Evolutionary conservation across 2,113 vertebrate genomes (phyloP).

Genomic region (Lophochroa leadbeateri): DNA sequence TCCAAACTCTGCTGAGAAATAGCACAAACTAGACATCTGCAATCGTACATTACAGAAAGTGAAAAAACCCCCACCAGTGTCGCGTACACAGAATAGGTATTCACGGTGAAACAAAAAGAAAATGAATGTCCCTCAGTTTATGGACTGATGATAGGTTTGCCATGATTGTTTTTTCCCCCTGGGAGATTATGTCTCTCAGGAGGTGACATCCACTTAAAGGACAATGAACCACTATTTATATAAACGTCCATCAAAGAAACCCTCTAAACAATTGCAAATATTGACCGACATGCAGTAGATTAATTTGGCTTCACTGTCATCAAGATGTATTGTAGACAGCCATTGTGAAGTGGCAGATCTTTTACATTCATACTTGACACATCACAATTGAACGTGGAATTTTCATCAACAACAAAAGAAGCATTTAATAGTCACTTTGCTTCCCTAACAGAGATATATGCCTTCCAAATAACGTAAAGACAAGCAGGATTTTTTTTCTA

Average conservation of each 20-base stretch:
- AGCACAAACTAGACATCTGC: neutral
- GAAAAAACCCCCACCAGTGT: neutral
- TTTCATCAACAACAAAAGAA: neutral
- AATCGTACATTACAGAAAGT: neutral
- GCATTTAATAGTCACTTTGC: neutral
- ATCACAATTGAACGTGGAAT: neutral
- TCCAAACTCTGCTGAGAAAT: neutral
- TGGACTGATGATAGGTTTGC: slow-evolving; percentile 39
- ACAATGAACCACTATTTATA: slow-evolving; percentile 64
- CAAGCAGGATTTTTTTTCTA: neutral
- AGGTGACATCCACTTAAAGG: slow-evolving; percentile 63
- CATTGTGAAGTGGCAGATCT: neutral
- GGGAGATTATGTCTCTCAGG: slow-evolving; percentile 39
- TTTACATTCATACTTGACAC: neutral
- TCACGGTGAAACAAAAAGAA: slow-evolving; percentile 33
- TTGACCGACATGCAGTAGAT: slow-evolving; percentile 44
- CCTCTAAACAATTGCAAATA: slow-evolving; percentile 62
- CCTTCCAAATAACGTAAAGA: neutral
- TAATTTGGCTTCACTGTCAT: slow-evolving; percentile 27
- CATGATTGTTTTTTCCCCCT: neutral
- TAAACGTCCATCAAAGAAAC: slow-evolving; percentile 44
- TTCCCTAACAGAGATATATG: neutral
- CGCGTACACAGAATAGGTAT: neutral
- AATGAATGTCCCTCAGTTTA: neutral
- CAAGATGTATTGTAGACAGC: neutral